Evolutionary conservation across 2,888 invertebrate genomes (phyloP).

Genomic region (Bruchidius siliquastri): DNA sequence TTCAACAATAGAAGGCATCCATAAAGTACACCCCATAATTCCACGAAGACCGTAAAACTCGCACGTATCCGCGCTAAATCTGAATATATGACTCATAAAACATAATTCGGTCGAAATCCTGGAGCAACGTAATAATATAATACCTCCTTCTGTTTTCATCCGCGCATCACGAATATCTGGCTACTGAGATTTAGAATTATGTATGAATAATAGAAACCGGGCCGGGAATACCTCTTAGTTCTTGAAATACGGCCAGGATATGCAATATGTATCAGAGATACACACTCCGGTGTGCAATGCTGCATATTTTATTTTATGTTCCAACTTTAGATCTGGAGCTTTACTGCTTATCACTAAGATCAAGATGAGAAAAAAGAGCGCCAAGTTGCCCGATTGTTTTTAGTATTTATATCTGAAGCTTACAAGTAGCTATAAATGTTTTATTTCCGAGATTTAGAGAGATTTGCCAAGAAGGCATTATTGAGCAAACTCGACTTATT

Average conservation of each 20-base stretch:
- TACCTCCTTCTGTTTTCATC: background rate
- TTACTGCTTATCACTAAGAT: background rate
- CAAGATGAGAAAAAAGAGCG: too few relatives aligned
- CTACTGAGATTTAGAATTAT: background rate
- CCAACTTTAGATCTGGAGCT: background rate
- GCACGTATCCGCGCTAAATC: background rate
- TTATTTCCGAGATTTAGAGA: too few relatives aligned
- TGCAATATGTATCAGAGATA: background rate
- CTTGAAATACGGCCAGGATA: background rate
- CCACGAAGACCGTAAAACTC: background rate
- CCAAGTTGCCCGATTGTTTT: too few relatives aligned
- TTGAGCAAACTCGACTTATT: too few relatives aligned
- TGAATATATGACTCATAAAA: background rate
- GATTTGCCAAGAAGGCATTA: too few relatives aligned
- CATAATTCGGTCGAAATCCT: background rate
- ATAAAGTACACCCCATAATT: background rate
- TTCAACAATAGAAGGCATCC: background rate
- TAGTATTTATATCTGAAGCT: too few relatives aligned
- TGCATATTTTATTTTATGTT: background rate
- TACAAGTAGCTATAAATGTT: too few relatives aligned
- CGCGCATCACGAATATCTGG: background rate
- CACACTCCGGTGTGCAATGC: background rate
- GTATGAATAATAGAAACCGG: background rate
- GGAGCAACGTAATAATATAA: background rate
- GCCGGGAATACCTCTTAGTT: background rate